Base-by-base conservation (phyloP, 2,113 vertebrate species). In the Ondatra zibethicus region DNA sequence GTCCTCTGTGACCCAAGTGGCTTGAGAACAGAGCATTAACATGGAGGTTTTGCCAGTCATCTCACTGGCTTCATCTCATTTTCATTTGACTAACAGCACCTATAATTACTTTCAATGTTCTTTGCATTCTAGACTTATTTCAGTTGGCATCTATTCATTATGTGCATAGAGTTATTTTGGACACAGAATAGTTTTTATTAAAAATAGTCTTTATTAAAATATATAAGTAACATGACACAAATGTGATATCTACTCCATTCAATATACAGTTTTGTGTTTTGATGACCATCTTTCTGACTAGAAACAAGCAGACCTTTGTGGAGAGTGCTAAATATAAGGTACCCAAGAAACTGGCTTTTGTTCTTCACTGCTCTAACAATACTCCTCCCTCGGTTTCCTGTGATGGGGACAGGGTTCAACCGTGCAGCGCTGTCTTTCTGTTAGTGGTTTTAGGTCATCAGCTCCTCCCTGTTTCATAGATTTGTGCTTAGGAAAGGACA, bases 141-240 rank as follows among this genome's bases (percentile, higher is more conserved):
- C 19, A 66, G 13, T 80, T 94, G 27, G 6, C 75, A 87, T 82
- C 93, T 97, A 91, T 33, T 93, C 88, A 55, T 58, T 89, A 21
- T 17, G 92, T 29, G 42, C 12, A 65, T 87, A 91, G 93, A 91
- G 82, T 23, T 88, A 93, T 73, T 88, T 88, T 63, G 23, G 61
- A 25, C 61, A 63, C 61, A 63, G 25, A 63, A 63, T 63, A 25
- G 61, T 68, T 31, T 68, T 68, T 72, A 36, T n/a, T 21, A 23
- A 96, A 95, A 78, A 82, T 86, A 96, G 91, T 76, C 63, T 87
- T 25, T 89, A 52, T 72, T 84, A 42, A 88, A 96, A 68, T 90
- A 33, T 25, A 68, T 45, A 93, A 84, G 76, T 91, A 89, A 50
- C 8, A 33, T 36, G 50, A 73, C 75, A 85, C 5, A 85, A 88